Percentiles rank a stretch among this genome's conserved stretches.
phyloP scores from a whole-genome alignment of 2,113 vertebrate species.

The Aix galericulata region DNA sequence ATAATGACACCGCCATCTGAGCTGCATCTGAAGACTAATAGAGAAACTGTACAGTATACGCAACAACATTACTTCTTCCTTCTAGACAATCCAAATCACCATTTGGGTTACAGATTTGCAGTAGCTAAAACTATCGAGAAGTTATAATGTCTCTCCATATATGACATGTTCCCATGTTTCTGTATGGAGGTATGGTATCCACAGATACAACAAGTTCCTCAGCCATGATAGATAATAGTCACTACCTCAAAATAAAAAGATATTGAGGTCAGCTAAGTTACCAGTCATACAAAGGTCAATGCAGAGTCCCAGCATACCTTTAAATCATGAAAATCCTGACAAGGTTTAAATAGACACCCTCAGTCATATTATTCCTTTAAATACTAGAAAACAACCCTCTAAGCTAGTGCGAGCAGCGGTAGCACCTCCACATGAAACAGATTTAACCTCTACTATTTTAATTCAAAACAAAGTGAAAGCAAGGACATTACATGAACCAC shows the following conservation, averaged over 20 bases:
- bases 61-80: not conserved
- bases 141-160: not conserved
- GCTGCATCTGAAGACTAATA: not conserved
- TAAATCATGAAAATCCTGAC: not conserved
- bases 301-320: not conserved
- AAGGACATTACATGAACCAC: constrained; percentile 2
- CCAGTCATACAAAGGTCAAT: not conserved
- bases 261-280: not conserved
- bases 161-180: not conserved
- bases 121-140: not conserved
- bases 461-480: constrained; percentile 36
- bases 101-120: not conserved
- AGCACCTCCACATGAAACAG: not conserved
- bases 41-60: not conserved
- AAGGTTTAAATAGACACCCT: not conserved
- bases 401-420: not conserved
- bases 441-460: constrained; percentile 17
- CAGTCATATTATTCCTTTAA: constrained; percentile 4
- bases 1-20: not conserved
- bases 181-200: not conserved
- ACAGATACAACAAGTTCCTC: not conserved
- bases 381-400: not conserved
- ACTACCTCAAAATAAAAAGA: not conserved
- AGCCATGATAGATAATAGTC: not conserved
- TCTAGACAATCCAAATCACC: not conserved